A percentile compares a stretch with the other conserved stretches of the same genome.
Conservation (phyloP, 2,888 invertebrate species). For the Netelia melanura region DNA sequence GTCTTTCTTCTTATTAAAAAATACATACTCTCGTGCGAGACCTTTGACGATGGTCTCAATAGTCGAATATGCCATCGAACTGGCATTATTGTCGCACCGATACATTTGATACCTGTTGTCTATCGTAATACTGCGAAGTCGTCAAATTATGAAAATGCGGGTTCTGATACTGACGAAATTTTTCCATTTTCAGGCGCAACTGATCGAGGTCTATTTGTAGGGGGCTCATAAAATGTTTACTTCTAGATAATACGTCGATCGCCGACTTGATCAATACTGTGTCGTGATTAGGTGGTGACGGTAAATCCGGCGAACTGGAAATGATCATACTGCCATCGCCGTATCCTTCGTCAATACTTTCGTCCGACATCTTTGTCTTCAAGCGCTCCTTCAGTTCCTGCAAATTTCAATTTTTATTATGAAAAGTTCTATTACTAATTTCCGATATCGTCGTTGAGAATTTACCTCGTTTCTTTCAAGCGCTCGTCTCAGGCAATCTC, state of each 20-base stretch:
- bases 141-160: neutral
- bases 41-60: neutral
- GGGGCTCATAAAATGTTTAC: constrained; percentile 75
- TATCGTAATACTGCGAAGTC: constrained; percentile 40
- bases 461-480: constrained; percentile 77
- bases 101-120: constrained; percentile 45
- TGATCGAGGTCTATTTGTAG: constrained; percentile 73
- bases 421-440: neutral
- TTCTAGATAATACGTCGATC: constrained; percentile 71
- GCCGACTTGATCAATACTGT: constrained; percentile 74
- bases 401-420: constrained; percentile 33
- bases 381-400: constrained; percentile 76
- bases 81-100: constrained; percentile 48
- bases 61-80: constrained; percentile 50
- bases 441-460: neutral
- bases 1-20: constrained; percentile 10
- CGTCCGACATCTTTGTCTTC: constrained; percentile 75
- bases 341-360: constrained; percentile 80
- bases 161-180: constrained; percentile 33
- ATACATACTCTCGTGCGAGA: neutral
- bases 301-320: constrained; percentile 70
- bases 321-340: constrained; percentile 75
- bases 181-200: constrained; percentile 72
- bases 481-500: constrained; percentile 75
- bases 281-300: constrained; percentile 74